Evolutionary conservation across 2,113 vertebrate species (phyloP).

Genomic region (Cairina moschata): DNA sequence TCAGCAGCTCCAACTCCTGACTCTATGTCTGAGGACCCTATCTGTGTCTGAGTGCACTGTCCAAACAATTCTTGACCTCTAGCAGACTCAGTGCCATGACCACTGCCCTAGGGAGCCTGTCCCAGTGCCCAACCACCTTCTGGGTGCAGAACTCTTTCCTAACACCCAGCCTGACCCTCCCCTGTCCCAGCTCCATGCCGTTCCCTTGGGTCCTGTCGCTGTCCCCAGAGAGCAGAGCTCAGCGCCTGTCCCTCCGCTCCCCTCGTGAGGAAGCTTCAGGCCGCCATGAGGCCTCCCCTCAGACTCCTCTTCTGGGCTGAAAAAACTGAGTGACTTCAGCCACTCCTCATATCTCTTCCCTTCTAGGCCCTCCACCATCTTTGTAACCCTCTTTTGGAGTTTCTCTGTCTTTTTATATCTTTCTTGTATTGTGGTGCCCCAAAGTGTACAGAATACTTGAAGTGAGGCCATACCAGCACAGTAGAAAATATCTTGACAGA

Average conservation of each 20-base stretch:
- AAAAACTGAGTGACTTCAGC: not conserved
- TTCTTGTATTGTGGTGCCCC: not conserved
- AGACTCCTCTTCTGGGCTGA: not conserved
- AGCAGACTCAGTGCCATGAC: not conserved
- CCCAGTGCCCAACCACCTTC: not conserved
- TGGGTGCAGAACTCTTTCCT: not conserved
- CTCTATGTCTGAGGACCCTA: not conserved
- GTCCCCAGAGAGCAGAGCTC: not conserved
- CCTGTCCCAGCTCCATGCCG: not conserved
- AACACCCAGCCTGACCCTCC: not conserved
- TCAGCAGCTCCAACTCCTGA: not conserved
- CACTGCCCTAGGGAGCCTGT: not conserved
- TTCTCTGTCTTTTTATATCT: not conserved
- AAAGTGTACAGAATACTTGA: not conserved
- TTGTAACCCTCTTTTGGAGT: not conserved
- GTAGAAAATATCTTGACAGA: not conserved
- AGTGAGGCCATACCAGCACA: not conserved
- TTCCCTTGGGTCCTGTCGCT: not conserved
- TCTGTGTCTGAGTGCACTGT: not conserved
- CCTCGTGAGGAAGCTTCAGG: not conserved
- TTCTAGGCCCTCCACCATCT: not conserved
- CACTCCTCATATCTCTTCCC: not conserved
- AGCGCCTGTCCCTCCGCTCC: not conserved
- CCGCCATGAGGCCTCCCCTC: not conserved
- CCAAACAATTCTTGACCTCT: not conserved